phyloP scores from a whole-genome alignment of 1,140 invertebrate genomes.

The Cotesia chilonis region DNA sequence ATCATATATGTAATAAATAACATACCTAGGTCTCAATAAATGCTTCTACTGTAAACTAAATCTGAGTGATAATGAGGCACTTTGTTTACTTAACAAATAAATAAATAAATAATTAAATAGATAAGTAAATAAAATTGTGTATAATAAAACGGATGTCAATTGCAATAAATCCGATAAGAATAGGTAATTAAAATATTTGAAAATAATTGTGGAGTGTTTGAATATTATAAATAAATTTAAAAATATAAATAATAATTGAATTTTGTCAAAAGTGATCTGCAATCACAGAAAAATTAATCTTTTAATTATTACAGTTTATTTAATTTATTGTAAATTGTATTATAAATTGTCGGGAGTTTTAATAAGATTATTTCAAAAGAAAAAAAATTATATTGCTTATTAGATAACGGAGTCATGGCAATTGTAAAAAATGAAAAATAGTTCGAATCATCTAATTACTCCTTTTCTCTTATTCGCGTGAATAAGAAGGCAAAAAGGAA shows the following conservation, averaged over 20 bases:
- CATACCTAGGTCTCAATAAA: too few species aligned
- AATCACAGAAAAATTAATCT: too few species aligned
- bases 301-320: too few species aligned
- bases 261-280: background rate
- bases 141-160: slow-evolving; percentile 57
- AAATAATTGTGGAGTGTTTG: slow-evolving; percentile 15
- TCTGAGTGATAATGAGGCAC: too few species aligned
- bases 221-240: slow-evolving; percentile 25
- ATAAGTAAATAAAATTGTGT: slow-evolving; percentile 1
- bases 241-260: slow-evolving; percentile 2
- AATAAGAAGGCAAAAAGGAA: background rate
- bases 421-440: background rate
- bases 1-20: too few species aligned
- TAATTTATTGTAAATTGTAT: too few species aligned
- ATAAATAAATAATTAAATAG: background rate
- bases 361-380: too few species aligned
- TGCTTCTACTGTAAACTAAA: too few species aligned
- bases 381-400: too few species aligned
- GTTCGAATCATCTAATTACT: slow-evolving; percentile 4
- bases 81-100: slow-evolving; percentile 20
- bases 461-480: background rate
- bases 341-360: too few species aligned
- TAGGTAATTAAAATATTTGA: slow-evolving; percentile 39
- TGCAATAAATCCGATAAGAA: slow-evolving; percentile 51
- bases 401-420: background rate